Base-by-base conservation (phyloP, 2,888 invertebrate species). In the Stomorhina lunata region DNA sequence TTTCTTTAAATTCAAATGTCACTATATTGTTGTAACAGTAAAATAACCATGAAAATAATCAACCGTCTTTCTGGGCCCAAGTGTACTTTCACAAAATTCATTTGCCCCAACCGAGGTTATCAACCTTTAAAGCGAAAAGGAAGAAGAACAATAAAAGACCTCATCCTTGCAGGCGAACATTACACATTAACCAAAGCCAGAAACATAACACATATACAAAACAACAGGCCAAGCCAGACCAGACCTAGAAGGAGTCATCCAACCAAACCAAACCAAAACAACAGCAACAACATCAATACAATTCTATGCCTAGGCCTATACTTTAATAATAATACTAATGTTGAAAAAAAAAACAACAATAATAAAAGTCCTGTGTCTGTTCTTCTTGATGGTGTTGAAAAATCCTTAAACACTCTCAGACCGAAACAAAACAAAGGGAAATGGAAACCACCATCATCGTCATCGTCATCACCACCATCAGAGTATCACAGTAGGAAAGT, bases 181-280 rank as follows among this genome's bases (percentile, higher is more conserved):
- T 48, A 4, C 32, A 59, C 66, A 34, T 86, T 86, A 86, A 85
- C 85, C 84, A 86, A 85, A 48, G 40, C 40, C n/a, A n/a, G n/a
- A 29, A 12, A 43, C 32, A 40, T 1, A 17, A 68, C 48, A 48
- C 55, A 20, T 48, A 57, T 25, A 45, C 40, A 68, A 29, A 40
- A 45, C 57, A 86, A 7, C 20, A 59, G 32, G 59, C 48, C 57
- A 48, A 3, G 48, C 34, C 68, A 68, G 27, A 57, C 55, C 55
- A 57, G 27, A 65, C 63, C 45, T 43, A 72, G 40, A 25, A 59
- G 43, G 15, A 43, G 15, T 43, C 15, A 43, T 43, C 43, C 43
- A 15, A 86, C 27, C 34, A 68, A 37, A 77, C 61, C 59, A 53
- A 9, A 69, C 50, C 55, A 57, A 45, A 80, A 50, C 57, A 80